Base-by-base conservation (phyloP, 2,113 vertebrate species). In the Mobula birostris region DNA sequence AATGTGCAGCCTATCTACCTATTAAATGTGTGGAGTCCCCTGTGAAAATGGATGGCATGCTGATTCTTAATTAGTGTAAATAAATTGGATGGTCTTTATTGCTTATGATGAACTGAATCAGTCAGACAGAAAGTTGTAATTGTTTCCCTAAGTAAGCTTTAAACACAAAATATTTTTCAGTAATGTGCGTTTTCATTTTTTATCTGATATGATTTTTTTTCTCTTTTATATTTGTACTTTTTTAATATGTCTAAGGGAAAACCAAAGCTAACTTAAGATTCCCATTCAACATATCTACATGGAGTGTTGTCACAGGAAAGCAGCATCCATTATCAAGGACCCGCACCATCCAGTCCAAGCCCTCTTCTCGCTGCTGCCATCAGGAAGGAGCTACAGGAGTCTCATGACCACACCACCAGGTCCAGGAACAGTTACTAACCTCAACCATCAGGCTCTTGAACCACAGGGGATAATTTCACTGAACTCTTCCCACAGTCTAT, bases 11-110 rank as follows among this genome's bases (percentile, higher is more conserved):
- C 32, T 66, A 27, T 74, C 17, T 93, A 93, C 19, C 32, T 93
- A 93, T 74, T 93, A 93, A 93, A 40, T 24, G 2, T 93, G 68
- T 48, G 48, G 68, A 12, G 90, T 93, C 70, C 68, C 88, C 19
- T 12, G 40, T 93, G 91, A 76, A 93, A 74, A 93, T 21, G 24
- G 74, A 76, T 40, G 24, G 70, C 91, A 74, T 29, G 15, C 91
- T 74, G 91, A 48, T 11, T 93, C 68, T 36, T 48, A 72, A 74
- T 93, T 76, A 76, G 40, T 56, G 56, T 48, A 76, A 74, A 56
- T 93, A 93, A 36, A 93, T 74, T 93, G 12, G 40, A 56, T 72
- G 40, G 24, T 93, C 68, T 40, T 29, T 36, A 93, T 48, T 56
- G 7, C 91, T 93, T 56, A 70, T 29, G 21, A 76, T 76, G 91